Base-by-base conservation (phyloP, 2,888 invertebrate species). In the Brachypalpus laphriformis region DNA sequence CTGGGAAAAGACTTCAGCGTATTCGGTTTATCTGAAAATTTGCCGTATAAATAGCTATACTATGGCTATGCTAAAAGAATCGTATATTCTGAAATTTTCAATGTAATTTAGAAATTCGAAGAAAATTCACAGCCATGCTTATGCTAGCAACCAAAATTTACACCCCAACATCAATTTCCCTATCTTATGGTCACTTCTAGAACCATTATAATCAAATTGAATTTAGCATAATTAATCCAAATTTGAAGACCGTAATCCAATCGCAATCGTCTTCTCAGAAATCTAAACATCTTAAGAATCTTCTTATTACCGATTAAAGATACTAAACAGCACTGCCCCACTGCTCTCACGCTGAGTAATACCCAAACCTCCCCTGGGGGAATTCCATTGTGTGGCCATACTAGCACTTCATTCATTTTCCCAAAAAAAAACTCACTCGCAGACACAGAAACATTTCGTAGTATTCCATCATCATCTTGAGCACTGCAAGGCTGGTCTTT, bases 231-330 rank as follows among this genome's bases (percentile, higher is more conserved):
- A 47, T 42, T 59, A 49, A 61, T 59, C 37, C 14, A 8, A 54
- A 51, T 11, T 16, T 40, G 16, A 54, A 16, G 20, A 65, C 34
- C 40, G 22, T 61, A 70, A 54, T 61, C 54, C 51, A 51, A 31
- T 42, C 34, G 34, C 70, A 61, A 61, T 68, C 68, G 42, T 14
- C 57, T 65, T 40, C 40, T 25, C 51, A 9, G 22, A 45, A 54
- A 51, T 18, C 51, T 16, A 61, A 76, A 76, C 65, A 65, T 66
- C 65, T 47, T 45, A 22, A 16, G 16, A 59, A 56, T 45, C 76
- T 40, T 25, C 68, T 61, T 34, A 42, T 42, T 20, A 11, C 18
- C 61, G 59, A 45, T 61, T 70, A 18, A 34, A 68, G 49, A 75
- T 37, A 28, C 56, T 57, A 42, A 74, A 22, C 61, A 61, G 51